Evolutionary conservation across 1,140 invertebrate genomes (phyloP).

Genomic region (Pseudomyrmex pallidus): DNA sequence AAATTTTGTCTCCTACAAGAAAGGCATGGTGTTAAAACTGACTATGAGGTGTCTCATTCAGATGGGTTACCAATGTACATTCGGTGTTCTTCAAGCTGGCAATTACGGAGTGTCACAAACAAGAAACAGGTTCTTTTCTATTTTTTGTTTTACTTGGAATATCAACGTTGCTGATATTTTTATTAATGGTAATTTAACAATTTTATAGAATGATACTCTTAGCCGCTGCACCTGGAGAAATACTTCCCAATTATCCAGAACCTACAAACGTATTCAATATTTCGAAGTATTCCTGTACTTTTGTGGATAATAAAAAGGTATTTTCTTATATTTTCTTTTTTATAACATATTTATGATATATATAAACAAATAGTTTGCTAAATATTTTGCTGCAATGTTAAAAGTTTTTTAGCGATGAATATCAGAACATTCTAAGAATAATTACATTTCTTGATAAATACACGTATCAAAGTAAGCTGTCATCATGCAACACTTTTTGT

Average conservation of each 20-base stretch:
- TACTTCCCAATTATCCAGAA: slow-evolving; percentile 92
- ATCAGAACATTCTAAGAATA: not conserved
- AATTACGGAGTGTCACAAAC: slow-evolving; percentile 95
- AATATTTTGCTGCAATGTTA: slow-evolving; percentile 4
- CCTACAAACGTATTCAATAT: slow-evolving; percentile 92
- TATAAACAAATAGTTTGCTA: not conserved
- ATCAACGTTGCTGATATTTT: not conserved
- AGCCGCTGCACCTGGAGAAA: slow-evolving; percentile 93
- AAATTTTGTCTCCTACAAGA: slow-evolving; percentile 93
- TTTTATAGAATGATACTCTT: slow-evolving; percentile 90
- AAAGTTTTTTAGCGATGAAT: too few relatives aligned
- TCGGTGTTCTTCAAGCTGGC: slow-evolving; percentile 94
- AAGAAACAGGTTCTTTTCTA: slow-evolving; percentile 86
- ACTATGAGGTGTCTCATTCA: slow-evolving; percentile 91
- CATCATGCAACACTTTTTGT: not conserved
- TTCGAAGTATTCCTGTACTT: slow-evolving; percentile 87
- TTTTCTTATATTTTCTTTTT: not conserved
- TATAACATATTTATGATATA: not conserved
- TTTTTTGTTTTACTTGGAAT: slow-evolving; percentile 1
- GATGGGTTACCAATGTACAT: slow-evolving; percentile 96
- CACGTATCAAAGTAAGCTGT: not conserved
- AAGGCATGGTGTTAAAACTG: slow-evolving; percentile 93
- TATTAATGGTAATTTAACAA: not conserved
- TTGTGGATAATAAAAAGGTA: slow-evolving; percentile 90
- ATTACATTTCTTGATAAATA: not conserved